phyloP scores from a whole-genome alignment of 1,140 invertebrate species.

The Drosophila paulistorum region DNA sequence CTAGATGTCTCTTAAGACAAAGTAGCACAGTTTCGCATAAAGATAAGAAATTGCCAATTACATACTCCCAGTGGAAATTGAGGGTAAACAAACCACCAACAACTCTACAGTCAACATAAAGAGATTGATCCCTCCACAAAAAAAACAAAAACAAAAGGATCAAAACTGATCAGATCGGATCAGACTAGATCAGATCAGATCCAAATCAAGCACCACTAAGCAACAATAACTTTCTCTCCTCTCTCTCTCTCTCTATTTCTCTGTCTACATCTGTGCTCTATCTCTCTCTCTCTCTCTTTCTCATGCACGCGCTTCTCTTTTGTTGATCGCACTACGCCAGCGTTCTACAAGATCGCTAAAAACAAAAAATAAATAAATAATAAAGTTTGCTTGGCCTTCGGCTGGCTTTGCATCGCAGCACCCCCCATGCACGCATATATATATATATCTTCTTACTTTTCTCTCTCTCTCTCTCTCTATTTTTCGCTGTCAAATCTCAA shows the following conservation, averaged over 20 bases:
- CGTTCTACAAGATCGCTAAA: background rate
- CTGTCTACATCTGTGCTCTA: conserved; percentile 14
- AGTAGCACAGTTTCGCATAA: conserved; percentile 81
- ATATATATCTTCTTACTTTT: conserved; percentile 8
- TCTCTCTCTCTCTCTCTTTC: conserved; percentile 11
- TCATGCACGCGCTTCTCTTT: conserved; percentile 22
- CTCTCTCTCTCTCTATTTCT: conserved; percentile 24
- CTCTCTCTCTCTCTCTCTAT: conserved; percentile 17
- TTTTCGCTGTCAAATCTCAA: background rate
- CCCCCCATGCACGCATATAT: conserved; percentile 1
- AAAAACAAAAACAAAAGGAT: conserved; percentile 12
- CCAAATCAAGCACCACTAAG: conserved; percentile 13
- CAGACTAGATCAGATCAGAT: background rate
- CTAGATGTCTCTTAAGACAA: conserved; percentile 82
- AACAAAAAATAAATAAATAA: background rate
- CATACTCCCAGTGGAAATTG: conserved; percentile 83
- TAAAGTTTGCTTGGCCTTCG: conserved; percentile 1
- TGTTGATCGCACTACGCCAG: conserved; percentile 23
- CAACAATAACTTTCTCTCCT: conserved; percentile 18
- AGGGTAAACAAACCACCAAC: conserved; percentile 70
- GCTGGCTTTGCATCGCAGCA: conserved; percentile 13
- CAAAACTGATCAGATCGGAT: conserved; percentile 20
- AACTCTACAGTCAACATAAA: conserved; percentile 22
- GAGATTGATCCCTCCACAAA: conserved; percentile 15
- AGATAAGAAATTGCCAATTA: conserved; percentile 83